Evolutionary conservation across 35 echinoderm and acorn worm genomes (phyloP).

Genomic region (Holothuria glaberrima): DNA sequence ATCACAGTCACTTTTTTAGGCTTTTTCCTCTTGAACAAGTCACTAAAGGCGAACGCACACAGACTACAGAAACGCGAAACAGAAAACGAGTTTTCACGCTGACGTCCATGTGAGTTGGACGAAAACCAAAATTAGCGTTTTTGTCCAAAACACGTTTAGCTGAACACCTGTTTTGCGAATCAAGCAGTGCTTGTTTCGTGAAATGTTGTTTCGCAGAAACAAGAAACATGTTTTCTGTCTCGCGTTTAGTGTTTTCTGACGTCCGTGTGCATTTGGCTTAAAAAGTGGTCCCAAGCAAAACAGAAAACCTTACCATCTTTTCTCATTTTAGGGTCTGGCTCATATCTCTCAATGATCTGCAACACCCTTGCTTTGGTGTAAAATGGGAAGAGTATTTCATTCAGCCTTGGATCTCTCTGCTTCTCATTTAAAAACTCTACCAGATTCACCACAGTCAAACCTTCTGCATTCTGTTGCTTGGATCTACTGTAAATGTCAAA

Average conservation of each 20-base stretch:
- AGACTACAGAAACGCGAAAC: no score
- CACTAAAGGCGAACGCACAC: no score
- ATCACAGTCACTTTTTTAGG: neutral
- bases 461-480: constrained; percentile 54
- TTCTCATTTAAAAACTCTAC: constrained; percentile 92
- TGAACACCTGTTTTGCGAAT: no score
- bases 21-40: neutral
- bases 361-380: constrained; percentile 69
- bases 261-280: no score
- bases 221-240: no score
- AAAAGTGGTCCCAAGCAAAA: neutral
- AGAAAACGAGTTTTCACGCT: no score
- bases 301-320: constrained; percentile 70
- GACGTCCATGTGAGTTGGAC: no score
- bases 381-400: constrained; percentile 97
- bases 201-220: no score
- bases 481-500: constrained; percentile 59
- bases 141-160: no score
- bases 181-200: no score
- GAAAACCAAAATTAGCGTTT: no score
- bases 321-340: constrained; percentile 73
- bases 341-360: constrained; percentile 94
- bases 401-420: constrained; percentile 85
- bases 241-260: no score
- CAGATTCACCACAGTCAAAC: constrained; percentile 77